Conservation (phyloP, 2,113 vertebrate species). For the Spea multiplicata region DNA sequence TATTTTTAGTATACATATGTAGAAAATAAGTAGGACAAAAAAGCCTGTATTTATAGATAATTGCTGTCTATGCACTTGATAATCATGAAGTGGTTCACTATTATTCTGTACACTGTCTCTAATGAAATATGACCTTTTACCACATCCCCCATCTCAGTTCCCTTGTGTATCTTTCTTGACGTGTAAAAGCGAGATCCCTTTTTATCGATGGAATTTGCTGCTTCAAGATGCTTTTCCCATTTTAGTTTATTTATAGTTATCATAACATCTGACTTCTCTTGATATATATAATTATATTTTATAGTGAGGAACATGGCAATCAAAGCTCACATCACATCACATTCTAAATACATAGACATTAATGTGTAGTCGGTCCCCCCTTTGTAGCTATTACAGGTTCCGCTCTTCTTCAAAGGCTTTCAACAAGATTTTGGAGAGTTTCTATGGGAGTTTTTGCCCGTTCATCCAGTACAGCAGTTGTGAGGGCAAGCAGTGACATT, state of each 20-base stretch:
- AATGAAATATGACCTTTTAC: conserved; percentile 26
- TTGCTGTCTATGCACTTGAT: not conserved
- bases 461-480: no score
- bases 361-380: no score
- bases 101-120: not conserved
- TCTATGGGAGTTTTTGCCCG: no score
- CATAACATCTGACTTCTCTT: not conserved
- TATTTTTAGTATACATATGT: no score
- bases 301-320: no score
- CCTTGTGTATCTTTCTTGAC: conserved; percentile 27
- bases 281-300: no score
- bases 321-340: no score
- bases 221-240: conserved; percentile 15
- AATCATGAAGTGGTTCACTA: conserved; percentile 20
- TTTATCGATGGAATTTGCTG: conserved; percentile 23
- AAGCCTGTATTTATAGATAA: not conserved
- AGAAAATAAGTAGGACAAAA: not conserved
- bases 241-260: conserved; percentile 20
- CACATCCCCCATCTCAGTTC: conserved; percentile 17
- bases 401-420: no score
- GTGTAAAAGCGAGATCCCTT: conserved; percentile 29
- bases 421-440: no score
- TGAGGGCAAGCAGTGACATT: no score
- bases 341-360: no score
- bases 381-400: no score